A percentile compares a stretch with the other conserved stretches of the same genome.
phyloP scores from a whole-genome alignment of 2,113 vertebrate species.

The Grantiella picta region DNA sequence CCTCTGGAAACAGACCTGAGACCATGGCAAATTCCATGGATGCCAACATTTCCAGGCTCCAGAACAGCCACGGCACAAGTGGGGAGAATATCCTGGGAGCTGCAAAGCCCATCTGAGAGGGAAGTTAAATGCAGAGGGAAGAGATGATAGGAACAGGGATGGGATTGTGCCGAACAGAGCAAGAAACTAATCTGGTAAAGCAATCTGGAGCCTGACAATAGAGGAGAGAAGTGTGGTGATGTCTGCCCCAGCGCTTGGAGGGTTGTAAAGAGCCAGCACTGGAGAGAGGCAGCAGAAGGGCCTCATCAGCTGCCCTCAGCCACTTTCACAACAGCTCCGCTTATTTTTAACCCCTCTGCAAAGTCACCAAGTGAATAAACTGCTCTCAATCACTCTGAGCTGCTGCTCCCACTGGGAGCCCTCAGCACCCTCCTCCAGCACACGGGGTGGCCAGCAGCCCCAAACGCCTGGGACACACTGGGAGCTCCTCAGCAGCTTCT shows the following conservation, averaged over 20 bases:
- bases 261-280: fast-evolving
- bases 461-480: fast-evolving
- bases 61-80: fast-evolving
- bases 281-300: background rate
- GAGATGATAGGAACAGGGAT: fast-evolving
- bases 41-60: background rate
- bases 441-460: fast-evolving
- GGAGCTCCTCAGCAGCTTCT: background rate
- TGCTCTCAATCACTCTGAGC: background rate
- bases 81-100: background rate
- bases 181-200: background rate
- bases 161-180: background rate
- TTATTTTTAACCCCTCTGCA: background rate
- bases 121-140: background rate
- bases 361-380: background rate
- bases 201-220: background rate
- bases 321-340: background rate
- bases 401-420: background rate
- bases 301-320: background rate
- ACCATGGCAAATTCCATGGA: fast-evolving
- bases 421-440: too few relatives aligned
- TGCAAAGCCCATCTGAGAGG: background rate
- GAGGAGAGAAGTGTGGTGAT: background rate
- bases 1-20: background rate
- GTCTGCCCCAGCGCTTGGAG: background rate